Evolutionary conservation across 2,113 vertebrate species (phyloP), one percentile per base, ranked within the genome.

Genomic region (Casuarius casuarius): DNA sequence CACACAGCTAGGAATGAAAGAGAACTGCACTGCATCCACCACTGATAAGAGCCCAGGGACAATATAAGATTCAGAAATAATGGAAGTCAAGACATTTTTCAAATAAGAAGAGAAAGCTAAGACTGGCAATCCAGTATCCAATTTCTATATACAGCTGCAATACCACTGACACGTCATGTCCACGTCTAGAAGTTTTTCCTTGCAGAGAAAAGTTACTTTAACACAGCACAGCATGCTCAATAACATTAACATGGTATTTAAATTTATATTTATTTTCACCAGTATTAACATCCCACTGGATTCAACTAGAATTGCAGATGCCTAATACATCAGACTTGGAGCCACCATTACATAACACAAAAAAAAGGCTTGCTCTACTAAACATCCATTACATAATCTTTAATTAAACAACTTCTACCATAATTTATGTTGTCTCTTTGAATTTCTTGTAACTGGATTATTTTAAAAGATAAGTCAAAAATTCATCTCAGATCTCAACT

Each of bases 71-170:
- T 35, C 5, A 2, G 20, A 65, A 68, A 26, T 10, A 40, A 84
- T 23, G 33, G 63, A 61, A 79, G 63, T 21, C 7, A 31, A 33
- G 31, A 42, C 9, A 2, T 67, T 51, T 67, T 52, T 29, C 54
- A 61, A 87, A 28, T 61, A 68, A 4, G 29, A 77, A 12, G 9
- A 63, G 28, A 79, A 70, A 80, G 5, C 23, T 18, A 38, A 71
- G 38, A 16, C 28, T 54, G 20, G 22, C 7, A 0, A 40, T 54
- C 8, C 31, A 0, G 0, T 20, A 21, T 11, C 28, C 84, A 51
- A n/a, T 51, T 63, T 40, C 58, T 10, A 5, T 1, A 33, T 11
- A 44, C 5, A 85, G n/a, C 42, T 68, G 61, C 77, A 33, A 13
- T 61, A 59, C 71, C 5, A 54, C 67, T 46, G 52, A 46, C 48